A percentile compares a stretch with the other conserved stretches of the same genome.
phyloP scores from a whole-genome alignment of 2,797 vertebrate species.

The Geotrypetes seraphini region DNA sequence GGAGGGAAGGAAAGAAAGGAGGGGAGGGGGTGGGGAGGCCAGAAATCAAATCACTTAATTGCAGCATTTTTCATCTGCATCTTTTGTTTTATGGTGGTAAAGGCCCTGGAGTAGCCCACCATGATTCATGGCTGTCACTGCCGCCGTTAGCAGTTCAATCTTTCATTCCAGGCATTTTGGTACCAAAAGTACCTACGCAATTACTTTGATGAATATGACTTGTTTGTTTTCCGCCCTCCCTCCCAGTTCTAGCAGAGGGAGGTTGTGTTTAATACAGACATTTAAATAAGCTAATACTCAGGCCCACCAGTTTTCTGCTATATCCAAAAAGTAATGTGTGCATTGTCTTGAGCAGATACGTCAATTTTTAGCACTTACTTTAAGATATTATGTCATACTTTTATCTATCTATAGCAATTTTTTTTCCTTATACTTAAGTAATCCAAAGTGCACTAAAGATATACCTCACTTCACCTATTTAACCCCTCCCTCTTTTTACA shows the following conservation, averaged over 20 bases:
- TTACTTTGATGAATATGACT: slow-evolving; percentile 99
- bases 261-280: slow-evolving; percentile 72
- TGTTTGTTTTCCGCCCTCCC: slow-evolving; percentile 77
- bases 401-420: too few relatives aligned
- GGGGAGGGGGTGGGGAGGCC: slow-evolving; percentile 72
- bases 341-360: slow-evolving; percentile 29
- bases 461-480: slow-evolving; percentile 23
- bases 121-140: slow-evolving; percentile 96
- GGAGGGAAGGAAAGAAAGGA: slow-evolving; percentile 72
- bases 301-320: slow-evolving; percentile 39
- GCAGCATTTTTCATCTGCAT: slow-evolving; percentile 99
- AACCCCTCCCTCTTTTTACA: too few relatives aligned
- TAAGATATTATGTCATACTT: too few relatives aligned
- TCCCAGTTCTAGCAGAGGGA: slow-evolving; percentile 70
- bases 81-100: slow-evolving; percentile 98
- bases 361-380: slow-evolving; percentile 31
- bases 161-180: slow-evolving; percentile 87
- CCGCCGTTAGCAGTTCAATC: slow-evolving; percentile 92
- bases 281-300: slow-evolving; percentile 71
- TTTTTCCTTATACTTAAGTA: slow-evolving; percentile 23
- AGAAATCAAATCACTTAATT: slow-evolving; percentile 99
- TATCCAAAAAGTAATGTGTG: slow-evolving; percentile 49
- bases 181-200: slow-evolving; percentile 92
- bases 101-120: slow-evolving; percentile 86
- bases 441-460: slow-evolving; percentile 29